Percentiles rank a stretch among this genome's conserved stretches.
These are phyloP conservation scores for Nestor notabilis DNA, from an alignment of 2,113 vertebrate species.

Conservation along the genomic window DNA sequence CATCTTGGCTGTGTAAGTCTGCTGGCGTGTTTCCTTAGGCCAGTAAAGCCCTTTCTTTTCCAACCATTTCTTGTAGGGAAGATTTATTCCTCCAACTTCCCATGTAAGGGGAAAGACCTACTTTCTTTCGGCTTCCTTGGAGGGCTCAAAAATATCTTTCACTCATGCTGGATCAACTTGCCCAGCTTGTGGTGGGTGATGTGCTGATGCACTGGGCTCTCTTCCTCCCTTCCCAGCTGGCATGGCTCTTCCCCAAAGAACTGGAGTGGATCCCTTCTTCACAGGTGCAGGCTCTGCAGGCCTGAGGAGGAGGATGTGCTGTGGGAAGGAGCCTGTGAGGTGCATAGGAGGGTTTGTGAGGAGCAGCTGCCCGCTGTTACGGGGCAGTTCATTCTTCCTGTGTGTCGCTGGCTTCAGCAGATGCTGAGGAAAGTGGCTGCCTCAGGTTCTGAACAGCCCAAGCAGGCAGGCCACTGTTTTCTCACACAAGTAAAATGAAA, in stretches of 20 bases:
- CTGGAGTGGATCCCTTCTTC: background rate
- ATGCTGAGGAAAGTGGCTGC: background rate
- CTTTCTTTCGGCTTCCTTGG: background rate
- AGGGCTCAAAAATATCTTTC: background rate
- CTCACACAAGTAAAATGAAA: background rate
- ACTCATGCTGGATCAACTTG: rapidly evolving
- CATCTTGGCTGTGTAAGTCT: constrained; percentile 4
- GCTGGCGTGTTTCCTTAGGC: background rate
- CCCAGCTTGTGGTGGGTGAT: background rate
- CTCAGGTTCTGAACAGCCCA: background rate
- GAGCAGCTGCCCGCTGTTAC: background rate
- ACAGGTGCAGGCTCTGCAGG: background rate
- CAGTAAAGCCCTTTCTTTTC: background rate
- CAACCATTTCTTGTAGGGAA: background rate
- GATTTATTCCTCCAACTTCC: background rate
- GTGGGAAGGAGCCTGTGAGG: rapidly evolving
- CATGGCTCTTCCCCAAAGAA: background rate
- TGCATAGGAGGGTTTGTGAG: background rate
- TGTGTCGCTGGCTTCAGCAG: background rate
- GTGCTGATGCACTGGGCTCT: background rate
- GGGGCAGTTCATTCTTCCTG: background rate
- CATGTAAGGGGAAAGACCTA: background rate
- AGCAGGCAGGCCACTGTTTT: background rate
- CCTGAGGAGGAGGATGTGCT: background rate
- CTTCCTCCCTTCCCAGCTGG: background rate